Conservation (phyloP, 2,888 invertebrate genomes). For the Neoscelio sp. region DNA sequence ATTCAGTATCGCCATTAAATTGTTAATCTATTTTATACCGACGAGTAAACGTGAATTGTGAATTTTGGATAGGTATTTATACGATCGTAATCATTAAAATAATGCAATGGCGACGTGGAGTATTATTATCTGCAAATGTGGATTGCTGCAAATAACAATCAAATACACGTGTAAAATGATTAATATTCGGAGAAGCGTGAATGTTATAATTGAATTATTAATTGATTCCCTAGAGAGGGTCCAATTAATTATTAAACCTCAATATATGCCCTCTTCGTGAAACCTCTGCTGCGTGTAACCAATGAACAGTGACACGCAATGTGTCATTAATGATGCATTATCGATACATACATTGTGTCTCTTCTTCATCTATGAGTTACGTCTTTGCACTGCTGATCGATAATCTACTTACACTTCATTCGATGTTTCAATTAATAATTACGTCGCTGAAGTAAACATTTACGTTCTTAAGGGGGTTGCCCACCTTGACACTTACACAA, state of each 20-base stretch:
- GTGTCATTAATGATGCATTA: constrained; percentile 48
- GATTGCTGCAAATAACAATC: constrained; percentile 1
- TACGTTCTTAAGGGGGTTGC: no score
- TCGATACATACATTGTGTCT: constrained; percentile 30
- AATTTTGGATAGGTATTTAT: no score
- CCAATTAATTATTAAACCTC: constrained; percentile 46
- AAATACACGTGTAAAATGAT: constrained; percentile 20
- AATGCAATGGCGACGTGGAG: not conserved
- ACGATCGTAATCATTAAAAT: not conserved
- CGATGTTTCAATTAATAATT: no score
- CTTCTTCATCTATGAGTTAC: constrained; percentile 34
- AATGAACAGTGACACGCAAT: constrained; percentile 38
- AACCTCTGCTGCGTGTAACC: constrained; percentile 30
- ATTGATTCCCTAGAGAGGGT: constrained; percentile 38
- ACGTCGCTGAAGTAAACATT: no score
- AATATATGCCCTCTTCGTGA: constrained; percentile 1
- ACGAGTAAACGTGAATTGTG: no score
- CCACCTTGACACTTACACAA: no score
- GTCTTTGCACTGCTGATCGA: constrained; percentile 8
- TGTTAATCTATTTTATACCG: no score
- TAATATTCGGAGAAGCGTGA: constrained; percentile 19
- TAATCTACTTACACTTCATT: constrained; percentile 24
- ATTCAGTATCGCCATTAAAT: no score
- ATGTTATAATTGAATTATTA: constrained; percentile 53
- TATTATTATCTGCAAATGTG: constrained; percentile 9